Conservation (phyloP, 2,888 invertebrate species). For the Metalampra italica region DNA sequence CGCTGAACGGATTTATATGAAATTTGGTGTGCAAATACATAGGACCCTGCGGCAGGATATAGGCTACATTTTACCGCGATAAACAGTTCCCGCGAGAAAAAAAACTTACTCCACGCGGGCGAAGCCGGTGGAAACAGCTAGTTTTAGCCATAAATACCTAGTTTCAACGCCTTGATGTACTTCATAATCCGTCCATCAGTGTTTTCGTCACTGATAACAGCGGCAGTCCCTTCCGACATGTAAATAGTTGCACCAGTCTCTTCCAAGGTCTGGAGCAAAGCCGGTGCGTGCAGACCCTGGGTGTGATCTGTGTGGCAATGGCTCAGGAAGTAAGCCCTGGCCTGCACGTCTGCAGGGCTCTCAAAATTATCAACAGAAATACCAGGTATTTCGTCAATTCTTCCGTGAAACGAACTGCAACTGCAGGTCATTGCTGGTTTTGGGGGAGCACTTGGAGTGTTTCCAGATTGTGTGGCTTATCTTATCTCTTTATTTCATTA, state of each 20-base stretch:
- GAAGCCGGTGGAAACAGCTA: no score
- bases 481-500: no score
- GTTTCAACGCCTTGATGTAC: constrained; percentile 28
- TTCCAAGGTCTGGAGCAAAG: constrained; percentile 22
- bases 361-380: constrained; percentile 81
- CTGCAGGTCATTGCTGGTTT: constrained; percentile 31
- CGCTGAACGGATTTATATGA: no score
- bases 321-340: constrained; percentile 80
- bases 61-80: no score
- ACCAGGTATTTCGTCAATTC: constrained; percentile 79
- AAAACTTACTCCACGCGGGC: no score
- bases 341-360: constrained; percentile 48
- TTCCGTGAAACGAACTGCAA: constrained; percentile 79
- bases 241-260: constrained; percentile 10
- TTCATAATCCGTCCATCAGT: constrained; percentile 17
- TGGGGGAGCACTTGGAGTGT: not conserved
- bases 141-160: no score
- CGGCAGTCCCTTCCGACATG: constrained; percentile 23
- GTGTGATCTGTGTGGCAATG: constrained; percentile 83
- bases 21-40: no score
- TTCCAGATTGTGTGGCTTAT: no score
- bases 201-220: constrained; percentile 32
- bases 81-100: no score
- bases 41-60: no score
- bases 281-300: constrained; percentile 52